These are phyloP conservation scores for Sarcoramphus papa DNA, from an alignment of 2,797 vertebrate species.

Conservation along the genomic window DNA sequence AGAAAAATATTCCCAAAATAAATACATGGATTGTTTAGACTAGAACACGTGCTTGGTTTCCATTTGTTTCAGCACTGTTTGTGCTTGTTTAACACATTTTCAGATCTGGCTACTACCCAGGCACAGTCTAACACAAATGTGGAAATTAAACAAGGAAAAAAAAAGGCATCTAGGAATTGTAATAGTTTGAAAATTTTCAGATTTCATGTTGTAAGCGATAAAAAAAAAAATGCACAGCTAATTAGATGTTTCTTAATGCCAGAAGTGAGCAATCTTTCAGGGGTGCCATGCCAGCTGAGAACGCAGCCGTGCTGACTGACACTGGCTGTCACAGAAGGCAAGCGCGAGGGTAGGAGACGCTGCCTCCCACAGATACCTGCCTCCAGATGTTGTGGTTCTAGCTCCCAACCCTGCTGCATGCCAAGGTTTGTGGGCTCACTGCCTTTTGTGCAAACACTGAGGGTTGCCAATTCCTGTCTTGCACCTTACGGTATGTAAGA, in stretches of 20 bases:
- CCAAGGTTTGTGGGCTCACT: neutral
- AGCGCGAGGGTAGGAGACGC: neutral
- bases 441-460: neutral
- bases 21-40: neutral
- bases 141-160: neutral
- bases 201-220: neutral
- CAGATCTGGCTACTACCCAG: neutral
- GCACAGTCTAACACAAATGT: neutral
- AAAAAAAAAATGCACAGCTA: neutral
- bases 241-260: neutral
- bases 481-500: neutral
- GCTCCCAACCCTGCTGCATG: neutral
- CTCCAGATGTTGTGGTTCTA: neutral
- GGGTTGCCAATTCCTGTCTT: neutral
- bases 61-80: neutral
- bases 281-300: neutral
- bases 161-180: neutral
- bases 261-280: neutral
- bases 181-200: neutral
- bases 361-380: neutral
- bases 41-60: neutral
- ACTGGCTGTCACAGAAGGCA: neutral
- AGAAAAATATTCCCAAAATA: neutral
- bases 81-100: neutral
- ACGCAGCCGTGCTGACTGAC: fast-evolving